Evolutionary conservation across 2,888 invertebrate species (phyloP).

Genomic region (Fragum fragum): DNA sequence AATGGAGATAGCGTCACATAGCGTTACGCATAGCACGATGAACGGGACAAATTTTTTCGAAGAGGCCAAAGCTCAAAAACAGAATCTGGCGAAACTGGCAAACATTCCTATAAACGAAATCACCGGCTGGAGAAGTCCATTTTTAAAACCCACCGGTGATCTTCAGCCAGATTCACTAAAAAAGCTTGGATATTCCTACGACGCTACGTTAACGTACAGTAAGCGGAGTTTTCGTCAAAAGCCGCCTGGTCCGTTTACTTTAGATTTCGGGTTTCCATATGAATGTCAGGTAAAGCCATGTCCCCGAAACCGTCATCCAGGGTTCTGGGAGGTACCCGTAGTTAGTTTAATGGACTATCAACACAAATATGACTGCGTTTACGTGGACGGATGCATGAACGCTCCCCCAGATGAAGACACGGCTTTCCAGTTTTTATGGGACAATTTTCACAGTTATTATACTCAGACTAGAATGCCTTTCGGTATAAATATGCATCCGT

Average conservation of each 20-base stretch:
- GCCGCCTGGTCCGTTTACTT: conserved; percentile 91
- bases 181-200: conserved; percentile 77
- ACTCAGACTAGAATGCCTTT: conserved; percentile 91
- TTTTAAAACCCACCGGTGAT: conserved; percentile 80
- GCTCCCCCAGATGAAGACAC: conserved; percentile 78
- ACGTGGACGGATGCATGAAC: conserved; percentile 83
- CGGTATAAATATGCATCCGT: conserved; percentile 94
- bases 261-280: conserved; percentile 90
- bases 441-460: conserved; percentile 93
- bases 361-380: conserved; percentile 80
- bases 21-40: conserved; percentile 78
- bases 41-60: conserved; percentile 68
- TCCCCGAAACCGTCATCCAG: conserved; percentile 86
- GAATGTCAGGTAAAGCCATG: conserved; percentile 83
- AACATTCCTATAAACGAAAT: conserved; percentile 78
- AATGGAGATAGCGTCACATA: conserved; percentile 80
- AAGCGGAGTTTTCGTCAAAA: conserved; percentile 69
- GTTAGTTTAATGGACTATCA: conserved; percentile 81
- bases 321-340: conserved; percentile 91
- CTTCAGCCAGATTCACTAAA: conserved; percentile 71
- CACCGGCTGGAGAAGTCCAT: conserved; percentile 82
- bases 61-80: conserved; percentile 77
- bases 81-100: conserved; percentile 86
- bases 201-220: conserved; percentile 80
- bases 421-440: conserved; percentile 89